phyloP scores from a whole-genome alignment of 1,140 invertebrate species.

The Tetramorium simillimum region DNA sequence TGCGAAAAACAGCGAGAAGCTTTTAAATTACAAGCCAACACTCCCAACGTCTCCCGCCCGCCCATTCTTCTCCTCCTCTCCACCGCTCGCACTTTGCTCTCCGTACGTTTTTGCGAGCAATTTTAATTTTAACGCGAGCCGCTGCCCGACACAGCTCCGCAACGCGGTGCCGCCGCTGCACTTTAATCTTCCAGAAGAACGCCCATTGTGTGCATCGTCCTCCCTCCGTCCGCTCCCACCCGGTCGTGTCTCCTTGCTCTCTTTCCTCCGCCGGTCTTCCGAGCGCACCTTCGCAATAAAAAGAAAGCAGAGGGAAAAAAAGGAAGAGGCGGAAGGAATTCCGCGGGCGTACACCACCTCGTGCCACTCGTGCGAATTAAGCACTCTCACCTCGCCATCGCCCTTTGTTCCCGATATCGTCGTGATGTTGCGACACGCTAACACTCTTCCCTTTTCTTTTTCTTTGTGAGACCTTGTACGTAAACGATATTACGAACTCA shows the following conservation, averaged over 20 bases:
- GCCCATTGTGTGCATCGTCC: constrained; percentile 71
- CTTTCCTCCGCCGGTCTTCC: constrained; percentile 6
- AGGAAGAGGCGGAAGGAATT: constrained; percentile 26
- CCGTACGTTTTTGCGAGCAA: constrained; percentile 67
- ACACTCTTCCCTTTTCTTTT: neutral
- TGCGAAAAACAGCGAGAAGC: constrained; percentile 65
- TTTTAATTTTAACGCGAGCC: constrained; percentile 77
- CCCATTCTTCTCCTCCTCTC: neutral
- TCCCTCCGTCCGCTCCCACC: neutral
- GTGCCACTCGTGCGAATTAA: constrained; percentile 68
- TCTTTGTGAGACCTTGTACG: neutral
- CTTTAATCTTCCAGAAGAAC: constrained; percentile 78
- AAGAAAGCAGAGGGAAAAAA: constrained; percentile 14
- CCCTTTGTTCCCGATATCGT: constrained; percentile 55
- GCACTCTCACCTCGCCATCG: constrained; percentile 61
- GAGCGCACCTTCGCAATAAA: constrained; percentile 30
- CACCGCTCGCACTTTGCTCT: constrained; percentile 28
- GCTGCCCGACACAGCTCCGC: constrained; percentile 63
- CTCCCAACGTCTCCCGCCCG: neutral
- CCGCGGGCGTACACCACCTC: constrained; percentile 21
- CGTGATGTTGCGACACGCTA: constrained; percentile 25
- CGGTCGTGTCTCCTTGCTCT: constrained; percentile 23
- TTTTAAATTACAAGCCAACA: constrained; percentile 73
- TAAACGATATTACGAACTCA: neutral
- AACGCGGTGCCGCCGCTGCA: constrained; percentile 64